Evolutionary conservation across 2,113 vertebrate species (phyloP), one percentile per base, ranked within the genome.

Genomic region (Tyrannus savana): DNA sequence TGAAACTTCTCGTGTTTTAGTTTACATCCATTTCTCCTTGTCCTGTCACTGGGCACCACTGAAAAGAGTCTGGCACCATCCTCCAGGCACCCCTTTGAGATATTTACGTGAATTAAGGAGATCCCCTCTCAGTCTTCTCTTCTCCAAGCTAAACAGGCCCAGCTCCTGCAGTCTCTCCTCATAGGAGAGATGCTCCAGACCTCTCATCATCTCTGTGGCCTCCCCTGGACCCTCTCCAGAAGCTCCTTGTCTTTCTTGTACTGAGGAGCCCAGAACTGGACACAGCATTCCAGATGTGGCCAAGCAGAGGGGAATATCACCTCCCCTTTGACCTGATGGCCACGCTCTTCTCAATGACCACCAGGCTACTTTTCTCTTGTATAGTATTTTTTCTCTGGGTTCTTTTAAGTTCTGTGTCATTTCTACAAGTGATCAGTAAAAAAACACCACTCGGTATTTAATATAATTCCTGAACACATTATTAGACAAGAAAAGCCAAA

Each of bases 311-410:
- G 39, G 33, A 67, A 33, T 46, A 50, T 39, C 52, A 17, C 46
- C 23, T 21, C 44, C 19, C 44, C 19, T 23, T 46, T 0, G 0
- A 18, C 28, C 60, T 74, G 33, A 53, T 82, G 69, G n/a, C 24
- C 69, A 74, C 28, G 30, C 5, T 59, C 10, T 8, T 41, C 16
- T n/a, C 1, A 0, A 6, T 3, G 7, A 3, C 53, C 8, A n/a
- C 30, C 39, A 76, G 23, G 17, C 6, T 87, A 13, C 5, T 87
- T 78, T 78, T 49, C 55, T 66, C 33, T 16, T 27, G 9, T 21
- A 31, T 12, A 30, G 16, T 59, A 50, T 63, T 92, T 50, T 77
- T 56, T 22, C 35, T 73, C 28, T 25, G 25, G 2, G 10, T 47
- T 10, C 55, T 85, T 85, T 69, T 69, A 73, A 58, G 23, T 63